Evolutionary conservation across 2,797 vertebrate genomes (phyloP), one percentile per base, ranked within the genome.

Genomic region (Adelosebastes latens): DNA sequence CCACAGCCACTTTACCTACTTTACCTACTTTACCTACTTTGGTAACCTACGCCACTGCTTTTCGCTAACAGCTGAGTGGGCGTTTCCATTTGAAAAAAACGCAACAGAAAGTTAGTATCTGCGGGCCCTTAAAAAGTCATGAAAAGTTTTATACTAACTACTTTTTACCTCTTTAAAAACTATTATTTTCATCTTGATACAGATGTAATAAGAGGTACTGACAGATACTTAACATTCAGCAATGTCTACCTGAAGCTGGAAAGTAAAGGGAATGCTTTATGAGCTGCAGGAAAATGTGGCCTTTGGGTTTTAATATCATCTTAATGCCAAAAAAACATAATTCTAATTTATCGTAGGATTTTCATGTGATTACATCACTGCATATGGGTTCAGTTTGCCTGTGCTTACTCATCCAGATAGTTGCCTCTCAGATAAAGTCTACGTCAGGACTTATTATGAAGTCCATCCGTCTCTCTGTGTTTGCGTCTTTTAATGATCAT

Each of bases 391-490:
- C n/a, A 53, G 3, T 72, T 68, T 59, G 24, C 70, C 25, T 63
- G 25, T 29, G 56, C 42, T 8, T 36, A 34, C 61, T 78, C 63
- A 6, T 70, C 52, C 80, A 55, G 29, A 49, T 3, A 59, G 25
- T 61, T 22, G 49, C 60, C 70, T 67, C 56, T 70, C 52, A 56
- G 34, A 49, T 72, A 59, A 63, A 81, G 22, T 52, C 12, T 20
- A 8, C 31, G 25, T 79, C 77, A 62, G 39, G 62, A 32, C 24
- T 29, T 8, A 60, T 84, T 72, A 79, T 46, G 55, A 59, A 52
- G 39, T 66, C 79, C 52, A 76, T 76, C 61, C 29, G 8, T 91
- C 85, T 88, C 74, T 63, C 42, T 77, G 27, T 42, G 27, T 80
- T 81, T 70, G 65, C 12, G 39, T 56, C 25, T 29, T 67, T 53